Base-by-base conservation (phyloP, 1,140 invertebrate species). In the Drosophila punjabiensis region DNA sequence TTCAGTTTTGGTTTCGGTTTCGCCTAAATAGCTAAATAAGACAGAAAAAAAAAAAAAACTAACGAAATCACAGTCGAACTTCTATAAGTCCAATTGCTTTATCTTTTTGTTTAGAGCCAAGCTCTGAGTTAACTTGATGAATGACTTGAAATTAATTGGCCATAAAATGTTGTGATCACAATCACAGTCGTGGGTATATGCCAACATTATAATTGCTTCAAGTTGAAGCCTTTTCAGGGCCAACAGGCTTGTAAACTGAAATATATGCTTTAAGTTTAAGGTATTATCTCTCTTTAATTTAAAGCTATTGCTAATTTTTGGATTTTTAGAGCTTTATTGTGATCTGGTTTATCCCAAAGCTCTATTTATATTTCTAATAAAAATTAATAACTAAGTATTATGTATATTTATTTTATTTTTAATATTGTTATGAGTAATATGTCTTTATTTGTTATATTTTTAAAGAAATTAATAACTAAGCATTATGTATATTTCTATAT, bases 1-100 rank as follows among this genome's bases (percentile, higher is more conserved):
- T 73, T 52, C 47, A 35, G 37, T 52, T 30, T 50, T 16, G n/a
- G 39, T 37, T 47, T 60, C 41, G 59, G 58, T 63, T 74, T 71
- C 70, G 55, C 45, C 24, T 73, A 50, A 60, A 60, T 35, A 47
- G 45, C 35, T 43, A 39, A 67, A 37, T 28, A 63, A n/a, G 16
- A 55, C 33, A 50, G n/a, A 35, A 20, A n/a, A 37, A 13, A 16
- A 14, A 16, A 24, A 35, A 11, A 20, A 45, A 68, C 35, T 37
- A 37, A 32, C 39, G 14, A 47, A 56, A 37, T 32, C 13, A 69
- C 50, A 69, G 68, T 43, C 11, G 11, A 14, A 69, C 50, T 69
- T 69, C 41, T 69, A 35, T 11, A 53, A 39, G 28, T 18, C 45
- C 14, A 60, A 50, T 52, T 62, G 37, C 59, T 2, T 56, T 24